These are phyloP conservation scores for Drosophila melanica DNA, from an alignment of 1,140 invertebrate genomes.

Conservation along the genomic window DNA sequence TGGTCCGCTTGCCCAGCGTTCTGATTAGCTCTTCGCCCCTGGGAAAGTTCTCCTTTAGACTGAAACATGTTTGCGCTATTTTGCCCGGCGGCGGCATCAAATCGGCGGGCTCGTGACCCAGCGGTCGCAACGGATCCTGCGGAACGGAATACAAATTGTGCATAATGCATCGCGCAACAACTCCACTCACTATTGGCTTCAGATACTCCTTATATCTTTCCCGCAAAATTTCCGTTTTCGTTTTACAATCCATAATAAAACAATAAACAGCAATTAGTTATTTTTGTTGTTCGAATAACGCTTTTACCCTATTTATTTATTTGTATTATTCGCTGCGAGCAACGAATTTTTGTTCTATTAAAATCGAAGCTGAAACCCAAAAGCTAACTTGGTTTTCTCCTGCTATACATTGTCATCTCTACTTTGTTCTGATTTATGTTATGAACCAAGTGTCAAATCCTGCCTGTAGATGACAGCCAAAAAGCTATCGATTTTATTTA, in stretches of 20 bases:
- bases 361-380: too few species aligned
- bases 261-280: background rate
- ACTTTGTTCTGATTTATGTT: too few species aligned
- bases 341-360: too few species aligned
- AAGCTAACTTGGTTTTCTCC: too few species aligned
- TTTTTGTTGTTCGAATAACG: background rate
- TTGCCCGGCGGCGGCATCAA: constrained; percentile 1
- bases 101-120: background rate
- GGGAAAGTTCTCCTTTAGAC: background rate
- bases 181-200: background rate
- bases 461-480: too few species aligned
- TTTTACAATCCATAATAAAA: background rate
- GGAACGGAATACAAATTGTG: constrained; percentile 1
- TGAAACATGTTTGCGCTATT: background rate
- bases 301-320: background rate
- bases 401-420: too few species aligned
- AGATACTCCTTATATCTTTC: constrained; percentile 5
- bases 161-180: background rate
- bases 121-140: constrained; percentile 4
- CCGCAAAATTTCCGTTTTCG: background rate
- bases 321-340: background rate
- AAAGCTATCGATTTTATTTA: too few species aligned
- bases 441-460: too few species aligned
- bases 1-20: background rate
- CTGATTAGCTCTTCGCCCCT: background rate